Percentiles rank a stretch among this genome's conserved stretches.
phyloP scores from a whole-genome alignment of 2,888 invertebrate species.

The Pheosia tremula region DNA sequence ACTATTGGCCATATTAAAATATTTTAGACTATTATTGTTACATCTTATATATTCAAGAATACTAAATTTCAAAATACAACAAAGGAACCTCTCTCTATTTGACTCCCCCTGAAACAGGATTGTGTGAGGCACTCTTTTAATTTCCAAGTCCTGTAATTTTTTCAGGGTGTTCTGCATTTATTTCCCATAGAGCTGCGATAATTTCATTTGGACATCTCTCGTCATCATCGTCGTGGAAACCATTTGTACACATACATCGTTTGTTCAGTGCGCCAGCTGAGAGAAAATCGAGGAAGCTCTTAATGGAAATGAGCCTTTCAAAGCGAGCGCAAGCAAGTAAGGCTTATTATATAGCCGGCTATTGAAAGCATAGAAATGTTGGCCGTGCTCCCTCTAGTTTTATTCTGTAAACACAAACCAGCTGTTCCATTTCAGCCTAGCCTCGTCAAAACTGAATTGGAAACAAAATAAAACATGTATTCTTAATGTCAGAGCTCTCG shows the following conservation, averaged over 20 bases:
- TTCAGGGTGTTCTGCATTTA: too few relatives aligned
- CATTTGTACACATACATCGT: conserved; percentile 24
- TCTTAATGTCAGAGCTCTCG: conserved; percentile 51
- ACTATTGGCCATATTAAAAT: too few relatives aligned
- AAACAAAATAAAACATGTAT: conserved; percentile 70
- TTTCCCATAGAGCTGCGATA: too few relatives aligned
- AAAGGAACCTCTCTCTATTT: too few relatives aligned
- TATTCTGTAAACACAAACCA: conserved; percentile 75
- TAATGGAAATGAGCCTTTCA: conserved; percentile 54
- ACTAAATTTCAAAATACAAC: too few relatives aligned
- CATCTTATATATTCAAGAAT: too few relatives aligned
- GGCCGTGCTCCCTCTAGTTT: conserved; percentile 62
- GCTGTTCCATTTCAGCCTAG: conserved; percentile 64
- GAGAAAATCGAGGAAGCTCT: conserved; percentile 47
- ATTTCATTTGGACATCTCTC: too few relatives aligned
- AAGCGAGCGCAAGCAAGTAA: conserved; percentile 48
- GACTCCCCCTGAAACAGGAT: too few relatives aligned
- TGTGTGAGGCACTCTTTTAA: too few relatives aligned
- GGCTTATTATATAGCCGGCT: conserved; percentile 51
- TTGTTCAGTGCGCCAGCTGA: conserved; percentile 27
- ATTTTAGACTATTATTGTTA: too few relatives aligned
- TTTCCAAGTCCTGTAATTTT: too few relatives aligned
- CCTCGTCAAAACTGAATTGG: conserved; percentile 74
- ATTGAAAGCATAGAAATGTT: conserved; percentile 58
- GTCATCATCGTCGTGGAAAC: neutral